phyloP scores from a whole-genome alignment of 2,797 vertebrate genomes.

The Danio jaintianensis region DNA sequence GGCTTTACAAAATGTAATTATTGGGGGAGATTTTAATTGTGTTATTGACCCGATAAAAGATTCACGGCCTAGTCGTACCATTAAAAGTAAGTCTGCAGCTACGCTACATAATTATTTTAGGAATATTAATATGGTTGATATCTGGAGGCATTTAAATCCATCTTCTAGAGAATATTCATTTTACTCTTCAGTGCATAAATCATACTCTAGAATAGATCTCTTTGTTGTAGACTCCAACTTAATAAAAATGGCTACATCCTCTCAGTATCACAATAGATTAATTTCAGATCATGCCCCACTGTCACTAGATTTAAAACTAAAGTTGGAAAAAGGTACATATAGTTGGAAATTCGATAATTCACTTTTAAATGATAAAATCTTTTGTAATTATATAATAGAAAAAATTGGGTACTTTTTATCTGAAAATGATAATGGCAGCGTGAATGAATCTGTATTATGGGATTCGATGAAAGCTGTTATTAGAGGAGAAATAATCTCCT shows the following conservation, averaged over 20 bases:
- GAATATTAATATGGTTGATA: not conserved
- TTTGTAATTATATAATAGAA: not conserved
- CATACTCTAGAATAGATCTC: not conserved
- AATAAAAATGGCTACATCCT: not conserved
- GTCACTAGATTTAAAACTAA: not conserved
- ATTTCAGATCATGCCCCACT: not conserved
- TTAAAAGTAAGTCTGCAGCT: not conserved
- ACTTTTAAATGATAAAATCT: not conserved
- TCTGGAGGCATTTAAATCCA: not conserved
- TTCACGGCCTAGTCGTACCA: not conserved
- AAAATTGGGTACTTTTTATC: not conserved
- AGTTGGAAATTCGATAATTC: not conserved
- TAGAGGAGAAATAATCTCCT: not conserved
- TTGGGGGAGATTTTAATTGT: not conserved
- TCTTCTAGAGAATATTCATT: not conserved
- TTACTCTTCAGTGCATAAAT: not conserved
- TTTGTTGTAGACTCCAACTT: not conserved
- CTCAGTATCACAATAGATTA: not conserved
- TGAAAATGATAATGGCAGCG: not conserved
- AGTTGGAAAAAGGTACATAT: not conserved
- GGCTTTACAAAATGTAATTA: not conserved
- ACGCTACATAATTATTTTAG: not conserved
- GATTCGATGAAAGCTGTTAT: not conserved
- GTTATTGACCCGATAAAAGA: not conserved
- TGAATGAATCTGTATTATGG: not conserved